Evolutionary conservation across 2,888 invertebrate genomes (phyloP), one percentile per base, ranked within the genome.

Genomic region (Netelia fuscicornis): DNA sequence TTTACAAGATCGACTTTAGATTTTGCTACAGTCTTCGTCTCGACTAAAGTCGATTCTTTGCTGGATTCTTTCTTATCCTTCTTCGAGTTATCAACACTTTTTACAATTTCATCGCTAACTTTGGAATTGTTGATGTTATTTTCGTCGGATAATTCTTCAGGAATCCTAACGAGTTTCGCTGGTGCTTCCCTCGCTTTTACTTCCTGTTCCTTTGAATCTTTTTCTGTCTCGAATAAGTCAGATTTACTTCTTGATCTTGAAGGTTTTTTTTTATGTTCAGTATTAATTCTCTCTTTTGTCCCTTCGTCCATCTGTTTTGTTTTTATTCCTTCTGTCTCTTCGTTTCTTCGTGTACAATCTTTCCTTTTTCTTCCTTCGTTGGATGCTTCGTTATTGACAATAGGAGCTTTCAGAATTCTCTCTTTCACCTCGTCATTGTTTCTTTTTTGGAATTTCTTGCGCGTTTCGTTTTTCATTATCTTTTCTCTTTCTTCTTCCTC

Each of bases 1-100:
- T 92, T 93, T 0, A 93, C 90, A 71, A 90, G 89, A 79, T 93
- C 93, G 0, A 93, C 91, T 54, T 92, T 93, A 0, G 89, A 80
- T 42, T 90, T 91, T 0, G 79, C 10, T 25, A 52, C 17, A 9
- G 6, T 67, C 30, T 79, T 85, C 9, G 82, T 5, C 1, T 85
- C 85, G 17, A 20, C 20, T 6, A 25, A 5, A 2, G 37, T 48
- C 10, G 44, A 11, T 67, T 65, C 30, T 64, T 60, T 70, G 9
- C n/a, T 11, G 37, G 6, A 5, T 8, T 58, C 23, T 44, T 83
- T 81, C 23, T 23, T 71, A 0, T 83, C 67, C 52, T 60, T 79
- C 42, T 54, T 80, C 42, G 68, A 0, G 17, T 60, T 74, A 8
- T 85, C 79, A 20, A 17, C 44, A 60, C 10, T 52, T 25, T 44